phyloP scores from a whole-genome alignment of 2,888 invertebrate genomes.

The Gandaritis pyraliata region DNA sequence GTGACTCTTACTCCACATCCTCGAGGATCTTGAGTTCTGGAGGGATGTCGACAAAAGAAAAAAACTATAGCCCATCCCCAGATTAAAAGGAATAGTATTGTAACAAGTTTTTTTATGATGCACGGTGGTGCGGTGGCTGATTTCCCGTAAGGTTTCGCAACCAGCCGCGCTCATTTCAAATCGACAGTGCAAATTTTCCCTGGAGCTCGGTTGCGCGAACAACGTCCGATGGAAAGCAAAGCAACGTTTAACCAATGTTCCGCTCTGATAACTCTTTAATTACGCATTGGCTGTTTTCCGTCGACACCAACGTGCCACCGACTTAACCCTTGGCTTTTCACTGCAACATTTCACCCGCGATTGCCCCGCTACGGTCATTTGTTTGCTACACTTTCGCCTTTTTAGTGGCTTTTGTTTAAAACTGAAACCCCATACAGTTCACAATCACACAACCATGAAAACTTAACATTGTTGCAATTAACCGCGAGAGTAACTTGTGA shows the following conservation, averaged over 20 bases:
- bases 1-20: neutral
- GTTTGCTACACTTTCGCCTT: constrained; percentile 78
- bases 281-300: constrained; percentile 78
- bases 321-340: constrained; percentile 79
- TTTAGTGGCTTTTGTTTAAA: constrained; percentile 47
- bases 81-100: too few relatives aligned
- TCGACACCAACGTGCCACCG: constrained; percentile 72
- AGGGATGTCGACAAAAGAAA: too few relatives aligned
- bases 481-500: too few relatives aligned
- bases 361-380: constrained; percentile 63
- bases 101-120: constrained; percentile 51
- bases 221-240: constrained; percentile 84
- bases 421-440: neutral
- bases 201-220: constrained; percentile 78
- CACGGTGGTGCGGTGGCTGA: constrained; percentile 43
- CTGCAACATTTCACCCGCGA: constrained; percentile 72
- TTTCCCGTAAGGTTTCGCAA: constrained; percentile 62
- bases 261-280: constrained; percentile 83
- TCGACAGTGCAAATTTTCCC: constrained; percentile 83
- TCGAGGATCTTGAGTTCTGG: too few relatives aligned
- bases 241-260: constrained; percentile 83
- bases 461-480: neutral
- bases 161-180: constrained; percentile 75
- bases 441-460: neutral
- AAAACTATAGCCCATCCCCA: too few relatives aligned